Conservation (phyloP, 1,140 invertebrate genomes). For the Hylaeus volcanicus region DNA sequence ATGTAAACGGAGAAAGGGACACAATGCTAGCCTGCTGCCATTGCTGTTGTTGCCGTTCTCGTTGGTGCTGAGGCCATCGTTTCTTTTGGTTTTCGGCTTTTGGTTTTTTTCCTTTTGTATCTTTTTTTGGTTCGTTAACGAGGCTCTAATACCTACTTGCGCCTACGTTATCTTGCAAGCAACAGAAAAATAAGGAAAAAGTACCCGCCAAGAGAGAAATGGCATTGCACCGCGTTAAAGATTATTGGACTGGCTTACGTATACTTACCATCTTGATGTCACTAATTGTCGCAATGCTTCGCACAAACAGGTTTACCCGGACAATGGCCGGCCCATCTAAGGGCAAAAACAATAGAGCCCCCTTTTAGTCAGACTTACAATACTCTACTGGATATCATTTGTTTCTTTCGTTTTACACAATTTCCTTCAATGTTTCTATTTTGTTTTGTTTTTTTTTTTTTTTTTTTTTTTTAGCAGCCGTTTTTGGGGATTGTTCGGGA, state of each 20-base stretch:
- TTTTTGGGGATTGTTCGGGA: no score
- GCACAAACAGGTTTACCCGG: conserved; percentile 97
- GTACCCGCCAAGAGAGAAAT: conserved; percentile 68
- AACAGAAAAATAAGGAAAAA: conserved; percentile 62
- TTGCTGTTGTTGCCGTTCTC: conserved; percentile 33
- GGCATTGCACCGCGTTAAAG: conserved; percentile 59
- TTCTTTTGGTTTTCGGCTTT: background rate
- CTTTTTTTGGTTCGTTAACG: conserved; percentile 20
- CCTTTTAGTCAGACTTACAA: conserved; percentile 75
- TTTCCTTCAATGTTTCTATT: background rate
- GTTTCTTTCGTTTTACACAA: background rate
- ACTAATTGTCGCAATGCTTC: conserved; percentile 98
- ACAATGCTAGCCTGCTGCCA: conserved; percentile 55
- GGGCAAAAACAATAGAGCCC: conserved; percentile 81
- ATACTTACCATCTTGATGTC: conserved; percentile 98
- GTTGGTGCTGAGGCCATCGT: conserved; percentile 31
- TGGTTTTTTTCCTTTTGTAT: background rate
- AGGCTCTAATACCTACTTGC: conserved; percentile 66
- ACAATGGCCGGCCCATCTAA: conserved; percentile 95
- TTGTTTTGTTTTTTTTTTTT: background rate
- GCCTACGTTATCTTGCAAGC: conserved; percentile 68
- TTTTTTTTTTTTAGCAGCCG: background rate
- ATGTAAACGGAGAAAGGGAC: conserved; percentile 38
- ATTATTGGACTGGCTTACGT: conserved; percentile 60
- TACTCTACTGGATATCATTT: conserved; percentile 58